Percentiles rank a stretch among this genome's conserved stretches.
phyloP scores from a whole-genome alignment of 1,140 invertebrate genomes.

The Drosophila saltans region DNA sequence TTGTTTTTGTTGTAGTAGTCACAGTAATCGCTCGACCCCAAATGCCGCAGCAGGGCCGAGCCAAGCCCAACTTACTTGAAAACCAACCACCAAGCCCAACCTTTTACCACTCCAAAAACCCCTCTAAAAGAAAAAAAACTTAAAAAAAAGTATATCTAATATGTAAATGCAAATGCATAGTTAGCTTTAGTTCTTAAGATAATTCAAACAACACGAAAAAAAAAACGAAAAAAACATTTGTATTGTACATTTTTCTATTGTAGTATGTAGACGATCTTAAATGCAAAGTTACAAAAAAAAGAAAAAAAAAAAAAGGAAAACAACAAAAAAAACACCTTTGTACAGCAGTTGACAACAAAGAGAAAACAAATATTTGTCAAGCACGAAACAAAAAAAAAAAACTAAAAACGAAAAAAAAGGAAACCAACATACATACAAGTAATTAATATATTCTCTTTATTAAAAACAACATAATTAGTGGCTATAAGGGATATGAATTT shows the following conservation, averaged over 20 bases:
- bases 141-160: slow-evolving; percentile 30
- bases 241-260: slow-evolving; percentile 71
- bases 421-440: slow-evolving; percentile 41
- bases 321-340: slow-evolving; percentile 65
- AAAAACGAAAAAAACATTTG: slow-evolving; percentile 50
- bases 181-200: slow-evolving; percentile 21
- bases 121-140: background rate
- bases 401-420: slow-evolving; percentile 60
- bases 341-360: slow-evolving; percentile 65
- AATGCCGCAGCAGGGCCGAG: slow-evolving; percentile 68
- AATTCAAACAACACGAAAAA: slow-evolving; percentile 34
- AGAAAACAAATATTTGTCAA: slow-evolving; percentile 62
- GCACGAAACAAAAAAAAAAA: slow-evolving; percentile 66
- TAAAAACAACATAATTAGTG: slow-evolving; percentile 46
- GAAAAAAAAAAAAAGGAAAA: slow-evolving; percentile 15
- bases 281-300: slow-evolving; percentile 42
- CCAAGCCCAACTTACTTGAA: background rate
- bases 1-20: slow-evolving; percentile 50
- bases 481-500: slow-evolving; percentile 61
- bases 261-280: slow-evolving; percentile 41
- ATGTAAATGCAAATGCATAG: slow-evolving; percentile 19
- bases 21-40: slow-evolving; percentile 49
- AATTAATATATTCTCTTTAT: slow-evolving; percentile 47
- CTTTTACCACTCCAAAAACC: slow-evolving; percentile 33
- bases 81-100: slow-evolving; percentile 21